phyloP scores from a whole-genome alignment of 2,797 vertebrate genomes.

The Lagocephalus sceleratus region DNA sequence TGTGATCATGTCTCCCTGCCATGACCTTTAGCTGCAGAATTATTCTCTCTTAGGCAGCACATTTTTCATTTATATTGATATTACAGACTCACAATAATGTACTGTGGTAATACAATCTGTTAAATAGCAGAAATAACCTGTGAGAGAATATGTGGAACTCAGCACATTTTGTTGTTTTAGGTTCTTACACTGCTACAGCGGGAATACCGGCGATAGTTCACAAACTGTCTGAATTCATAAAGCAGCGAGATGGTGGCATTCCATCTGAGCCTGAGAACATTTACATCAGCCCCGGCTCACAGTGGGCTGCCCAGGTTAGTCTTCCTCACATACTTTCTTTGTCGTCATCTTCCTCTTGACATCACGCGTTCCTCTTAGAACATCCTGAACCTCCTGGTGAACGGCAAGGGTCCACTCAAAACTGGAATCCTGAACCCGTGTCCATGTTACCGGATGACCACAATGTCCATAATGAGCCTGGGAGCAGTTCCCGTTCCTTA shows the following conservation, averaged over 20 bases:
- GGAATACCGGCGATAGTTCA: constrained; percentile 49
- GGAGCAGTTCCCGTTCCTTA: constrained; percentile 67
- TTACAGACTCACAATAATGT: no score
- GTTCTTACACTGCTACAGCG: constrained; percentile 50
- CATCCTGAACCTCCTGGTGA: constrained; percentile 62
- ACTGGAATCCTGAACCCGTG: constrained; percentile 68
- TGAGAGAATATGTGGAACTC: not conserved
- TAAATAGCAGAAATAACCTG: not conserved
- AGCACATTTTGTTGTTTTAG: constrained; percentile 38
- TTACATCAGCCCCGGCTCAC: constrained; percentile 64
- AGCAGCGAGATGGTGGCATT: constrained; percentile 67
- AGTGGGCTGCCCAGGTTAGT: constrained; percentile 62
- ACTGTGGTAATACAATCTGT: no score
- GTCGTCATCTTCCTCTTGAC: not conserved
- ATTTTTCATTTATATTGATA: no score
- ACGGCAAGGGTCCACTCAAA: constrained; percentile 27
- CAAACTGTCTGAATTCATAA: constrained; percentile 65
- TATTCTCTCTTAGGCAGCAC: no score
- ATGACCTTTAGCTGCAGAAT: not conserved
- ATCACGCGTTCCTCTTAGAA: constrained; percentile 41
- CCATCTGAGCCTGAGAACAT: constrained; percentile 66
- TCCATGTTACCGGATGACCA: constrained; percentile 40
- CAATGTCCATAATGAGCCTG: constrained; percentile 12
- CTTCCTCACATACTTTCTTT: not conserved
- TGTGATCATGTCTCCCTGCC: not conserved